Evolutionary conservation across 2,888 invertebrate genomes (phyloP).

Genomic region (Agelastica alni): DNA sequence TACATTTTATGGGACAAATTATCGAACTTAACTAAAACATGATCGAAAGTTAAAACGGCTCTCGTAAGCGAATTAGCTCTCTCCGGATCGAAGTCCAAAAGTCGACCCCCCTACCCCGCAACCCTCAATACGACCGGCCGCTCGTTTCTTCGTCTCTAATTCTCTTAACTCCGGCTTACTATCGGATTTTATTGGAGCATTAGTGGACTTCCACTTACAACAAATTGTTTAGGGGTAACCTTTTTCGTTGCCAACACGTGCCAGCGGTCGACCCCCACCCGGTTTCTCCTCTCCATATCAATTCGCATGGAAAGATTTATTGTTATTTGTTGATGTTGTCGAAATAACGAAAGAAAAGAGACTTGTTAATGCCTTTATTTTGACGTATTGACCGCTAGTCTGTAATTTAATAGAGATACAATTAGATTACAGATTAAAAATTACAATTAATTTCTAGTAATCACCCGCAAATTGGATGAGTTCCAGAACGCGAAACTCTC

Average conservation of each 20-base stretch:
- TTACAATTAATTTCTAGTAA: too few species aligned
- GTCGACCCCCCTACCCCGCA: slow-evolving; percentile 14
- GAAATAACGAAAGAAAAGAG: too few species aligned
- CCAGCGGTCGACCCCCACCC: too few species aligned
- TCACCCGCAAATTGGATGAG: too few species aligned
- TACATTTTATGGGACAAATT: too few species aligned
- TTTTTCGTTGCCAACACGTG: slow-evolving; percentile 29
- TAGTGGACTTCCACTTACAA: slow-evolving; percentile 29
- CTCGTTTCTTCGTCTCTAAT: slow-evolving; percentile 25
- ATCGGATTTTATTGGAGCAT: slow-evolving; percentile 26
- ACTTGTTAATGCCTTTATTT: too few species aligned
- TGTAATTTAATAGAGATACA: too few species aligned
- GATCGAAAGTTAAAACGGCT: slow-evolving; percentile 15
- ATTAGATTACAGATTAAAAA: too few species aligned
- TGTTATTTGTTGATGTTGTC: slow-evolving; percentile 3
- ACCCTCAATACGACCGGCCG: slow-evolving; percentile 18
- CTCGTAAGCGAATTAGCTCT: slow-evolving; percentile 18
- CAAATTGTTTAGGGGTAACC: slow-evolving; percentile 28
- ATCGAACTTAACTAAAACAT: slow-evolving; percentile 10
- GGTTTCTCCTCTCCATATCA: slow-evolving; percentile 9
- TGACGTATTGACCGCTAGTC: too few species aligned
- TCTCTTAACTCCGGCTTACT: slow-evolving; percentile 24
- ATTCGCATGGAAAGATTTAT: slow-evolving; percentile 19
- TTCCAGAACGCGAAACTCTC: too few species aligned
- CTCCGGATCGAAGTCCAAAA: slow-evolving; percentile 1